Evolutionary conservation across 1,140 invertebrate genomes (phyloP).

Genomic region (Drosophila pallidifrons): DNA sequence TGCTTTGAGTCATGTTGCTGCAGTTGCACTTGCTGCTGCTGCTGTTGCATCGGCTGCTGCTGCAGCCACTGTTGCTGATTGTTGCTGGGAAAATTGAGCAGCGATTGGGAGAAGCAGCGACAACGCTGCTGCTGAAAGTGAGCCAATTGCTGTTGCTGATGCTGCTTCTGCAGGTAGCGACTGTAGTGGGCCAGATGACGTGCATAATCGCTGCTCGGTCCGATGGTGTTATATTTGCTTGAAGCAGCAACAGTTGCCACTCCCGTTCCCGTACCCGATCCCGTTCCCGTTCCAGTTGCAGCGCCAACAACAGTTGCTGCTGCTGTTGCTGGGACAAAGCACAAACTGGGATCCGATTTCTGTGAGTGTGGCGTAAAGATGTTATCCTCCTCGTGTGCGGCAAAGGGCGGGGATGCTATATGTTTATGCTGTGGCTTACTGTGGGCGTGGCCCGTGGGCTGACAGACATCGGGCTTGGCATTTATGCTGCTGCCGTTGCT

Average conservation of each 20-base stretch:
- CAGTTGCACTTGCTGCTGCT: constrained; percentile 37
- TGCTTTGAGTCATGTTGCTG: constrained; percentile 19
- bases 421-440: constrained; percentile 45
- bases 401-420: constrained; percentile 61
- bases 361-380: constrained; percentile 76
- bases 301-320: constrained; percentile 19
- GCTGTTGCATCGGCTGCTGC: constrained; percentile 30
- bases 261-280: constrained; percentile 24
- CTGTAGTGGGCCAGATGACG: constrained; percentile 76
- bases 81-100: constrained; percentile 73
- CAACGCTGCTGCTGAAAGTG: constrained; percentile 77
- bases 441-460: constrained; percentile 45
- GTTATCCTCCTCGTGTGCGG: constrained; percentile 70
- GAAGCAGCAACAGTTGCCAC: constrained; percentile 4
- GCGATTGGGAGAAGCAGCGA: constrained; percentile 81
- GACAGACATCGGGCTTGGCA: constrained; percentile 74
- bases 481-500: constrained; percentile 39
- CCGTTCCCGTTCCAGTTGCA: constrained; percentile 3
- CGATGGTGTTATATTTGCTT: constrained; percentile 82
- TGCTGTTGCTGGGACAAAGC: constrained; percentile 59
- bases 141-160: constrained; percentile 73
- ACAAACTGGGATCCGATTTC: constrained; percentile 77
- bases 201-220: constrained; percentile 80
- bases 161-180: constrained; percentile 76
- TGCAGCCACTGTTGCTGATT: constrained; percentile 54